Evolutionary conservation across 2,888 invertebrate genomes (phyloP), one percentile per base, ranked within the genome.

Genomic region (Noctua pronuba): DNA sequence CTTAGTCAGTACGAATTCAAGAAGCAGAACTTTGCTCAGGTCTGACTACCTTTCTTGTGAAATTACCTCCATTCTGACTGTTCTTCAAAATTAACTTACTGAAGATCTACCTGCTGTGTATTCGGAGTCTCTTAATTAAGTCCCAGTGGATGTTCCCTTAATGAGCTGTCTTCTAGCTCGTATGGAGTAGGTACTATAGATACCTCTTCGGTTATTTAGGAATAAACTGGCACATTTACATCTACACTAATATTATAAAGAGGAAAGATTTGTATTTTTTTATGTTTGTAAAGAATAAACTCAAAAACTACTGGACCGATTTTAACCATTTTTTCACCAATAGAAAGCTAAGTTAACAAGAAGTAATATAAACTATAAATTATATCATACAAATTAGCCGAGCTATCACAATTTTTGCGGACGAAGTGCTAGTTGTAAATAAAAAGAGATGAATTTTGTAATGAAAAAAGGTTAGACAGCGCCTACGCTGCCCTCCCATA

Each of bases 91-190:
- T 87, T 78, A 77, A 73, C 75, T 75, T 72, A 62, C 65, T 75
- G 68, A 55, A 55, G 35, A 71, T 66, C 69, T 24, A 67, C 46
- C 52, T 70, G 58, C 55, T 76, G n/a, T 68, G 49, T 73, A 67
- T 60, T 52, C 46, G 24, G 44, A 58, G 55, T 76, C 77, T 82
- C 75, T 84, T 87, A 88, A 88, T 89, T 89, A 88, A 84, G 73
- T 69, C 35, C 80, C 76, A 64, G 73, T 86, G 75, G 84, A 86
- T 88, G 75, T 82, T 78, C 44, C 67, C 83, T 78, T 86, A 86
- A 87, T 91, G 86, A 84, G 71, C 79, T 66, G 69, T 65, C 72
- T 79, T 77, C 73, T 77, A 67, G 69, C 68, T 76, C 65, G 52
- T 66, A 58, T 79, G 44, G 58, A 73, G 46, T n/a, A 16, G 1